These are phyloP conservation scores for Pseudotriccus pelzelni DNA, from an alignment of 2,797 vertebrate species.

Conservation along the genomic window DNA sequence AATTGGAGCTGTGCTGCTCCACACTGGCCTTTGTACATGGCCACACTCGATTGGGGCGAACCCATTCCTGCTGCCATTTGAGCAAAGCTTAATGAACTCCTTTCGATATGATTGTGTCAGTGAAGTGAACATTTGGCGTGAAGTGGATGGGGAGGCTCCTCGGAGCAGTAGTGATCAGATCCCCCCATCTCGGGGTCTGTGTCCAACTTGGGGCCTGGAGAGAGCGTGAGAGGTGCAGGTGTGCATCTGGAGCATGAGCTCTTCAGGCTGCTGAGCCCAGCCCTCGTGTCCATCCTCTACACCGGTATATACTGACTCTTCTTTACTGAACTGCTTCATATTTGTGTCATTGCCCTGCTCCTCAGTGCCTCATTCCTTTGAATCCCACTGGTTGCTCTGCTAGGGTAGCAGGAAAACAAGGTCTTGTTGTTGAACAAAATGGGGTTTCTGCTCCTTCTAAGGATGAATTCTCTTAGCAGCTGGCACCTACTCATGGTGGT, in stretches of 20 bases:
- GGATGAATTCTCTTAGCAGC: not conserved
- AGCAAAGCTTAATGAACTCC: not conserved
- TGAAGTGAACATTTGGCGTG: not conserved
- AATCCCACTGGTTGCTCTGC: not conserved
- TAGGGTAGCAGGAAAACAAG: not conserved
- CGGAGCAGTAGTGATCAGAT: not conserved
- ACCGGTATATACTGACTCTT: not conserved
- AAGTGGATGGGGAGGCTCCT: not conserved
- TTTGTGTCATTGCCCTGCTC: not conserved
- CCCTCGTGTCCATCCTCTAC: not conserved
- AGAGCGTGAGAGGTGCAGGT: rapidly evolving
- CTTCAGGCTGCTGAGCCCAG: not conserved
- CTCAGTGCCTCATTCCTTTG: not conserved
- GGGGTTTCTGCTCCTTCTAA: not conserved
- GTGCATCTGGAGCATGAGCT: not conserved
- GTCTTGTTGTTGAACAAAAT: not conserved
- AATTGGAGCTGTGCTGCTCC: not conserved
- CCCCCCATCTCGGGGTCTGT: not conserved
- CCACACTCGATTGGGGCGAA: not conserved
- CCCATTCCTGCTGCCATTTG: not conserved
- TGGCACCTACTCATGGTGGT: rapidly evolving
- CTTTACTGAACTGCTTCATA: not conserved
- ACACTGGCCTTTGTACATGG: not conserved
- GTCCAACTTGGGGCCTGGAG: not conserved
- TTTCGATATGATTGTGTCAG: not conserved